Conservation (phyloP, 2,888 invertebrate species). For the Pogonocherus hispidulus region DNA sequence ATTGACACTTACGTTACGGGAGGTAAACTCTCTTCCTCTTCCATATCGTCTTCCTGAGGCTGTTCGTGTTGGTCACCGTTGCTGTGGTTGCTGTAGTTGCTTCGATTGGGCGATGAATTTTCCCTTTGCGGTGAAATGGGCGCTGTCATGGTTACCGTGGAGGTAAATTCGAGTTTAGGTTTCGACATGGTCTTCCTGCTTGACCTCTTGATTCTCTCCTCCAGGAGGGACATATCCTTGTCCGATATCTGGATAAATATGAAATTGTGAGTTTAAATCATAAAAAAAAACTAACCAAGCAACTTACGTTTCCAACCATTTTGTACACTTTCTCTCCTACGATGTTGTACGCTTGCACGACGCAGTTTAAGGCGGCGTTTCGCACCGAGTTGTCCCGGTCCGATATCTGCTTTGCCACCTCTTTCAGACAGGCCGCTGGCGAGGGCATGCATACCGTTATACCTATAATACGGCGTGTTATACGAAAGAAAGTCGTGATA, state of each 20-base stretch:
- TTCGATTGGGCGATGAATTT: constrained; percentile 43
- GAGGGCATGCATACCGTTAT: constrained; percentile 87
- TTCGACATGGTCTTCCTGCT: constrained; percentile 74
- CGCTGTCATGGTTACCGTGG: constrained; percentile 40
- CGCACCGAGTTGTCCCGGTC: constrained; percentile 97
- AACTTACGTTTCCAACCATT: constrained; percentile 86
- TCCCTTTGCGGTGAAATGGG: constrained; percentile 47
- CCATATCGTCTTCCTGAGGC: constrained; percentile 62
- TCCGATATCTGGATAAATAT: constrained; percentile 80
- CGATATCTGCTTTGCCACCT: constrained; percentile 94
- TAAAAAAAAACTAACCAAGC: background rate
- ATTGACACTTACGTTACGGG: constrained; percentile 53
- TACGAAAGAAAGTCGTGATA: too few relatives aligned
- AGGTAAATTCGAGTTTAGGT: constrained; percentile 46
- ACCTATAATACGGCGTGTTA: constrained; percentile 55
- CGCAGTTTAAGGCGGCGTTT: constrained; percentile 94
- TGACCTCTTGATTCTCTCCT: constrained; percentile 95
- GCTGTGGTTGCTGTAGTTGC: constrained; percentile 22
- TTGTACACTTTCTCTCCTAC: constrained; percentile 94
- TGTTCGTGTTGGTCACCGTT: constrained; percentile 60
- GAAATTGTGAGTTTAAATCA: background rate
- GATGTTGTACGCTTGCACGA: constrained; percentile 90
- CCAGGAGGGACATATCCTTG: constrained; percentile 93
- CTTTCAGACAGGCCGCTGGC: constrained; percentile 84
- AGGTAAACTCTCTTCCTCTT: constrained; percentile 56